These are phyloP conservation scores for Cryptophagus acutangulus DNA, from an alignment of 2,888 invertebrate species.

Conservation along the genomic window DNA sequence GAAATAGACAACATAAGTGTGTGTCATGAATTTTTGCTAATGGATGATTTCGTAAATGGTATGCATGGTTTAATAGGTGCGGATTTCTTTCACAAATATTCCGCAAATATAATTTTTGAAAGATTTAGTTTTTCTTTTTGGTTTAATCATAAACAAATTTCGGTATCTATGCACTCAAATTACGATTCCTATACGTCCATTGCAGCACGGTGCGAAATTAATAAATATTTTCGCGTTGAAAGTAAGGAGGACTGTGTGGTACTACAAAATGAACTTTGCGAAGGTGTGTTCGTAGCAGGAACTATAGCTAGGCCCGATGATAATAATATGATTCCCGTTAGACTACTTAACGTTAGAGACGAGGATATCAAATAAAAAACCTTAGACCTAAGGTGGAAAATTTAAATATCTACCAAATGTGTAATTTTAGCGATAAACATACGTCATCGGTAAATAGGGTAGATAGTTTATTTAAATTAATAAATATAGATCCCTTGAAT, in stretches of 20 bases:
- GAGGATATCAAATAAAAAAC: slow-evolving; percentile 17
- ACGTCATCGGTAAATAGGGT: slow-evolving; percentile 12
- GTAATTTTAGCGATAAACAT: slow-evolving; percentile 9
- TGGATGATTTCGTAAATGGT: slow-evolving; percentile 9
- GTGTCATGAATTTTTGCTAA: slow-evolving; percentile 14
- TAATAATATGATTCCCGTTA: slow-evolving; percentile 17
- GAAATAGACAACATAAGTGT: slow-evolving; percentile 10
- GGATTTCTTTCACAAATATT: slow-evolving; percentile 10
- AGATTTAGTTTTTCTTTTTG: slow-evolving; percentile 12
- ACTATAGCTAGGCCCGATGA: slow-evolving; percentile 12
- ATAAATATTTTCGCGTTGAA: slow-evolving; percentile 15
- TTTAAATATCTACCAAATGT: slow-evolving; percentile 10
- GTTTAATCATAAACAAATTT: slow-evolving; percentile 4
- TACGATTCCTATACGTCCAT: slow-evolving; percentile 10
- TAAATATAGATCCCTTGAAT: slow-evolving; percentile 18
- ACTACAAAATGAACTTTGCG: slow-evolving; percentile 9
- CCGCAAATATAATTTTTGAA: slow-evolving; percentile 9
- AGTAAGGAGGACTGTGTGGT: slow-evolving; percentile 12
- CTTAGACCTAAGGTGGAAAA: slow-evolving; percentile 16
- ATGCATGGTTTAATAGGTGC: slow-evolving; percentile 15
- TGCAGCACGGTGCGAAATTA: slow-evolving; percentile 17
- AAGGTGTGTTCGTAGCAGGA: slow-evolving; percentile 20
- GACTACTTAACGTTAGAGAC: slow-evolving; percentile 15
- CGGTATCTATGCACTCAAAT: slow-evolving; percentile 12
- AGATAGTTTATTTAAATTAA: slow-evolving; percentile 16